Evolutionary conservation across 2,888 invertebrate genomes (phyloP).

Genomic region (Drosophila austrosaltans): DNA sequence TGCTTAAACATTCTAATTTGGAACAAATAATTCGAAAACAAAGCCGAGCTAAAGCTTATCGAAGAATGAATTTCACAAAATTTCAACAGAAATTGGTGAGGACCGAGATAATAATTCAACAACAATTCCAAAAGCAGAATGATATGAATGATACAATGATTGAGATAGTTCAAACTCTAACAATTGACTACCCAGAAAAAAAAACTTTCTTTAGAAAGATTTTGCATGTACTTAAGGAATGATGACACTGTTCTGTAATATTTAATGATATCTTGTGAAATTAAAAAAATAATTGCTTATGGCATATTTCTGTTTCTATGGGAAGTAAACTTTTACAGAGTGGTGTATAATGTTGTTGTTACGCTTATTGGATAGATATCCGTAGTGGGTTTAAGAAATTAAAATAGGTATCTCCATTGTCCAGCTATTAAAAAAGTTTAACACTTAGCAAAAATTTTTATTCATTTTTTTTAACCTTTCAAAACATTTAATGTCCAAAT

Average conservation of each 20-base stretch:
- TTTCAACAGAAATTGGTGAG: conserved; percentile 46
- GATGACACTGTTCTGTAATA: background rate
- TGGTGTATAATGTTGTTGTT: too few relatives aligned
- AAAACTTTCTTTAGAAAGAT: conserved; percentile 57
- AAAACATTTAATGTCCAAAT: too few relatives aligned
- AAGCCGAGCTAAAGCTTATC: conserved; percentile 62
- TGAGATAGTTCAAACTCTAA: conserved; percentile 56
- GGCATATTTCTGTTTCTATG: too few relatives aligned
- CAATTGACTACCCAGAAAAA: conserved; percentile 57
- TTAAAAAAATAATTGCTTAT: background rate
- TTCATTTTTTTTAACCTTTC: too few relatives aligned
- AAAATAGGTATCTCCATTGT: too few relatives aligned
- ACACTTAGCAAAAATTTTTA: too few relatives aligned
- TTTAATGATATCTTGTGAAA: background rate
- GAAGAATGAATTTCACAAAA: conserved; percentile 48
- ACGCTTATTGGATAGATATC: too few relatives aligned
- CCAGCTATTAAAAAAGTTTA: too few relatives aligned
- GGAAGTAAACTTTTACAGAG: too few relatives aligned
- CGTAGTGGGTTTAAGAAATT: too few relatives aligned
- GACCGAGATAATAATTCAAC: conserved; percentile 50
- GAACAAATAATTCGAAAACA: conserved; percentile 67
- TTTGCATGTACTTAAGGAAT: conserved; percentile 52
- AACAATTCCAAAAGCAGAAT: conserved; percentile 46
- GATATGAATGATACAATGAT: conserved; percentile 55
- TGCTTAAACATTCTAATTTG: conserved; percentile 78